Evolutionary conservation across 2,797 vertebrate genomes (phyloP).

Genomic region (Manis javanica): DNA sequence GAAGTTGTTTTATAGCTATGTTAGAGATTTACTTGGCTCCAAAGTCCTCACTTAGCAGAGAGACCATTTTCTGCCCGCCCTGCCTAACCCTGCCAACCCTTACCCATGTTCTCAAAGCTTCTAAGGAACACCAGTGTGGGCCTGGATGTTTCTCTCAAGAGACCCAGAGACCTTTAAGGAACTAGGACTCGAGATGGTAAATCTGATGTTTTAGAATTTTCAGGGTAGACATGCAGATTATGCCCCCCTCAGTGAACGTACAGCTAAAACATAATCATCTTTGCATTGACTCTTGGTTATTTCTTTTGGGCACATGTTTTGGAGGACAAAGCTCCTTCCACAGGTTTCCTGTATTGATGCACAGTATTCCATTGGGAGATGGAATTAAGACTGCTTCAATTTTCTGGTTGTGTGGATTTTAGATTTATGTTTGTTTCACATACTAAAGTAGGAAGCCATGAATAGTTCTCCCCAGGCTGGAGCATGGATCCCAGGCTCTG

Average conservation of each 20-base stretch:
- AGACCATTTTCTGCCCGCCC: background rate
- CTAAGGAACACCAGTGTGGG: background rate
- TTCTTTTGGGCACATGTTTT: background rate
- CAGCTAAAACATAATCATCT: background rate
- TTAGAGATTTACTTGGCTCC: background rate
- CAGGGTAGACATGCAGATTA: background rate
- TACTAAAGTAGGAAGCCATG: background rate
- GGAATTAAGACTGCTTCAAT: background rate
- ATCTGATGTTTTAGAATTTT: background rate
- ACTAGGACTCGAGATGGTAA: background rate
- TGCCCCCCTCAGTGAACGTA: background rate
- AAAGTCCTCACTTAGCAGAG: background rate
- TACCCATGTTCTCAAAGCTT: background rate
- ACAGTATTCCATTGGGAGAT: background rate
- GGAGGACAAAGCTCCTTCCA: conserved; percentile 1
- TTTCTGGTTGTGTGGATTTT: background rate
- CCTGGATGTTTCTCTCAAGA: background rate
- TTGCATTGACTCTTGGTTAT: background rate
- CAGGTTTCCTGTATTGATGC: background rate
- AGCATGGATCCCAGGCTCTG: background rate
- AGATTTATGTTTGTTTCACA: background rate
- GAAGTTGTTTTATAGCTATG: background rate
- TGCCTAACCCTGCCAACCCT: background rate
- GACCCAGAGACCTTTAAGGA: background rate
- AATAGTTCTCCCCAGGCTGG: background rate